Conservation (phyloP, 2,888 invertebrate genomes). For the Branchinecta sandiegonensis region DNA sequence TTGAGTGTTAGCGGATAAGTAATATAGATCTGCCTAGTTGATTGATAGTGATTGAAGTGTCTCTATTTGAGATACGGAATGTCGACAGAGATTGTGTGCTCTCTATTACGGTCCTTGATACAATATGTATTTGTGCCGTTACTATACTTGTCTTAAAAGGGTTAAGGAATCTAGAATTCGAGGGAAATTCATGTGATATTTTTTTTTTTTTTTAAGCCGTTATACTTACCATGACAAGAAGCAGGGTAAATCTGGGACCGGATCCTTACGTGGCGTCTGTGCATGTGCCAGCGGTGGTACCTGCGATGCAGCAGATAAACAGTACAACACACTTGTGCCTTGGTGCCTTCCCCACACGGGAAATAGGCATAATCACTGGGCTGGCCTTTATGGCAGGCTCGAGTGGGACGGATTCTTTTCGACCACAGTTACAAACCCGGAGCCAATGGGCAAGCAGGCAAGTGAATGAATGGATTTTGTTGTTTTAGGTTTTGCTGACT, state of each 20-base stretch:
- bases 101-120: too few species aligned
- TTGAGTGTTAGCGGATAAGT: too few species aligned
- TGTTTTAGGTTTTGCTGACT: neutral
- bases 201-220: constrained; percentile 32
- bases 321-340: constrained; percentile 67
- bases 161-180: too few species aligned
- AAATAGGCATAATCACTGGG: constrained; percentile 72
- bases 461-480: neutral
- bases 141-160: too few species aligned
- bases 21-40: too few species aligned
- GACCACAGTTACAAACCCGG: constrained; percentile 54
- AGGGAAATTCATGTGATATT: constrained; percentile 16
- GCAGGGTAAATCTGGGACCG: constrained; percentile 39
- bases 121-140: too few species aligned
- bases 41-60: too few species aligned
- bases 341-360: constrained; percentile 80
- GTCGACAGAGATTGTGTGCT: too few species aligned
- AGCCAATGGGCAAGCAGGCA: constrained; percentile 76
- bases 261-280: constrained; percentile 55
- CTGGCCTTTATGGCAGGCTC: constrained; percentile 63
- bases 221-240: constrained; percentile 43
- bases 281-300: constrained; percentile 47
- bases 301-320: constrained; percentile 55
- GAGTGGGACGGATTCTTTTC: constrained; percentile 73
- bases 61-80: too few species aligned